Base-by-base conservation (phyloP, 2,888 invertebrate genomes). In the Drosophila vallismaia region DNA sequence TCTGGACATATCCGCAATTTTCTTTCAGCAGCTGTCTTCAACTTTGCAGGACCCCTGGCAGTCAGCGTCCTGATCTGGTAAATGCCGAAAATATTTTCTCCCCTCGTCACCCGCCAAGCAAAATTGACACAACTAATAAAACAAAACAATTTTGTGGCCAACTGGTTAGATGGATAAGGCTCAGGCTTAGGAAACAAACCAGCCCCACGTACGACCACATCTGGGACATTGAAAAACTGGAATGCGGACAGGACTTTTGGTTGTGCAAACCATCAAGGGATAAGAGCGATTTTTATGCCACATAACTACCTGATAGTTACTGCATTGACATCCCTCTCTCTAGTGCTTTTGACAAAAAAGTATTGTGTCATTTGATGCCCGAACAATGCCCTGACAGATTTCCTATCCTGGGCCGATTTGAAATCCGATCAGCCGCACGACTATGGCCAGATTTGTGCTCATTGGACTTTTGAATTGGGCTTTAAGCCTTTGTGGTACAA, bases 1-100 rank as follows among this genome's bases (percentile, higher is more conserved):
- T 87, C 74, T 77, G 82, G 81, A 79, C 86, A 90, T 86, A 89
- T 87, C 76, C 70, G 74, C 77, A 82, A 82, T 88, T 89, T 88
- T 80, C 87, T 71, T 63, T 69, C 67, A 77, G 60, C 90, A 90
- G 89, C 82, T 89, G 89, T 70, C 81, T 88, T 72, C 19, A 46
- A 29, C 44, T 14, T 26, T 45, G 19, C 55, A 24, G 44, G 29
- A 29, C 28, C 8, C 31, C 7, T 31, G 3, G 40, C 40, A 14
- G 10, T 4, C 42, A 31, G 6, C 42, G 42, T 57, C 45, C 87
- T 77, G 71, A 79, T 74, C 71, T 68, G 66, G 36, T 36, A 60
- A 31, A 36, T 38, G 60, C 64, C 72, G 63, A 66, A 56, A 67
- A 81, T 71, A 74, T 73, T 55, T 56, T 56, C 55, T 56, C 19